phyloP scores from a whole-genome alignment of 2,888 invertebrate species.

The Carcina quercana region DNA sequence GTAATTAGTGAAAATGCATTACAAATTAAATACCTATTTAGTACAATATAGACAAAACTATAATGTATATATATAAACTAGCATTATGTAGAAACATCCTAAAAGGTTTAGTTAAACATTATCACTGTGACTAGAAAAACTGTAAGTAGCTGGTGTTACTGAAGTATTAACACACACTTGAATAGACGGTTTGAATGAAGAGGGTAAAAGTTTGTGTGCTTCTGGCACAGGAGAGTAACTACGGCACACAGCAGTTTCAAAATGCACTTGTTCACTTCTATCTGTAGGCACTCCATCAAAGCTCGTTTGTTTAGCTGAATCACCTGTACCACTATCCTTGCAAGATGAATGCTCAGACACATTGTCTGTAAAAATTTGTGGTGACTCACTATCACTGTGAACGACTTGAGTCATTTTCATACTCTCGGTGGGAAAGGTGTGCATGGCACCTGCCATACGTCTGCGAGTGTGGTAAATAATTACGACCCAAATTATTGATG shows the following conservation, averaged over 20 bases:
- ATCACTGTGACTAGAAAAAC: slow-evolving; percentile 73
- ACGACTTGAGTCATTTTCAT: slow-evolving; percentile 68
- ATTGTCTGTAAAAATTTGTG: slow-evolving; percentile 76
- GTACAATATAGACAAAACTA: too few relatives aligned
- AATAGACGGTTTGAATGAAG: slow-evolving; percentile 68
- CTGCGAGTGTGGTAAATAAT: slow-evolving; percentile 91
- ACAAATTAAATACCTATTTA: slow-evolving; percentile 22
- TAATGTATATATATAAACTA: too few relatives aligned
- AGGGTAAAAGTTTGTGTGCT: slow-evolving; percentile 67
- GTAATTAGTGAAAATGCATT: slow-evolving; percentile 59
- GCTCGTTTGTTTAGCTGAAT: slow-evolving; percentile 83
- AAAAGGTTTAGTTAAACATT: slow-evolving; percentile 60
- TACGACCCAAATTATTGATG: slow-evolving; percentile 92
- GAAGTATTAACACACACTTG: slow-evolving; percentile 71
- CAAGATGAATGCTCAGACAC: slow-evolving; percentile 84
- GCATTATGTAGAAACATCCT: slow-evolving; percentile 29
- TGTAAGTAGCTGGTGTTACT: slow-evolving; percentile 70
- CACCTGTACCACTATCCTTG: slow-evolving; percentile 88
- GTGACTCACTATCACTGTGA: slow-evolving; percentile 67
- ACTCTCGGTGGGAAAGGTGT: slow-evolving; percentile 58
- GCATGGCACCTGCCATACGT: slow-evolving; percentile 71
- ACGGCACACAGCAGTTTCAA: slow-evolving; percentile 55
- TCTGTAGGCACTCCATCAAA: slow-evolving; percentile 73
- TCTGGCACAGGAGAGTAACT: slow-evolving; percentile 68
- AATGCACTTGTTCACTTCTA: slow-evolving; percentile 62